phyloP scores from a whole-genome alignment of 2,113 vertebrate species.

The Hystrix cristata region DNA sequence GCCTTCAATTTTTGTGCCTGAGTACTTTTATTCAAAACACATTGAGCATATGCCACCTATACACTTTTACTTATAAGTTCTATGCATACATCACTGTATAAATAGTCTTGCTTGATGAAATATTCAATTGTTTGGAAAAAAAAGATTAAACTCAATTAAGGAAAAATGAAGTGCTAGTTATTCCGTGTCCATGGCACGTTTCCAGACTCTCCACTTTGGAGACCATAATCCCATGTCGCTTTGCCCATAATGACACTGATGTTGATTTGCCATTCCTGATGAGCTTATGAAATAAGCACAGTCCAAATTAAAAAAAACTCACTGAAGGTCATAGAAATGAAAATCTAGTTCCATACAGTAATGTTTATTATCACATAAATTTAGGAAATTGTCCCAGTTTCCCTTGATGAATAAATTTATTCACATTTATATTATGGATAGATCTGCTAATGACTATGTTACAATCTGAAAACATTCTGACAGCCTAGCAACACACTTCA shows the following conservation, averaged over 20 bases:
- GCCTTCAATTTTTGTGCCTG: neutral
- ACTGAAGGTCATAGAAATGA: slow-evolving; percentile 33
- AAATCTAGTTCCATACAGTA: slow-evolving; percentile 4
- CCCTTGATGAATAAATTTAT: neutral
- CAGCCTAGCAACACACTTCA: neutral
- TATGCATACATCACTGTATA: neutral
- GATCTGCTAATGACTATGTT: neutral
- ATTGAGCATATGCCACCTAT: neutral
- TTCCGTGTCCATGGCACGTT: neutral
- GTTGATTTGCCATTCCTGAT: neutral
- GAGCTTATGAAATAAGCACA: neutral
- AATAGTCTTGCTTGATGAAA: slow-evolving; percentile 25
- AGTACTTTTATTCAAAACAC: neutral
- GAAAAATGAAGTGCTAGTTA: neutral
- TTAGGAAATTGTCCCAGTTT: neutral
- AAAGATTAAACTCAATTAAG: neutral
- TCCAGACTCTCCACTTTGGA: neutral
- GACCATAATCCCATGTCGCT: neutral
- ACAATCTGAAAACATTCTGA: slow-evolving; percentile 5
- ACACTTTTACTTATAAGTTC: slow-evolving; percentile 32
- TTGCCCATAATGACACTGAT: neutral
- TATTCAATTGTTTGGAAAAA: slow-evolving; percentile 1
- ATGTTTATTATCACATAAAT: neutral
- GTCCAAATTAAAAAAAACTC: slow-evolving; percentile 1
- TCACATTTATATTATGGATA: neutral